phyloP scores from a whole-genome alignment of 1,140 invertebrate genomes.

The Campodea augens region DNA sequence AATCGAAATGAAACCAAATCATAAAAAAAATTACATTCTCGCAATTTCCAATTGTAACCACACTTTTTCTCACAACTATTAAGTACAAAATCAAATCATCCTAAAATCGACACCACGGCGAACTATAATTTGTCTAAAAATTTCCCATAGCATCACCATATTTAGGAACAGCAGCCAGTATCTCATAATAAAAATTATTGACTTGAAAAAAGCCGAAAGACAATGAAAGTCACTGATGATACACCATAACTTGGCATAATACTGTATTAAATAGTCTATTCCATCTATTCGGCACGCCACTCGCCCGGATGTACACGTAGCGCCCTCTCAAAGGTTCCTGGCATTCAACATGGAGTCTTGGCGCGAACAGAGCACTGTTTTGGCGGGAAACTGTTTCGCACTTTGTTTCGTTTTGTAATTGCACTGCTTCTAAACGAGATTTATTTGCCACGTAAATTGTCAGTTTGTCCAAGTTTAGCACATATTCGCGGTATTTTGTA shows the following conservation, averaged over 20 bases:
- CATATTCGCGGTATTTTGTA: conserved; percentile 27
- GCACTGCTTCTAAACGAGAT: conserved; percentile 18
- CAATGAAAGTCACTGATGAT: conserved; percentile 15
- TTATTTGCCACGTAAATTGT: conserved; percentile 32
- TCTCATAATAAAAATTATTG: no score
- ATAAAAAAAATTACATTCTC: no score
- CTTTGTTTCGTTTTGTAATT: conserved; percentile 21
- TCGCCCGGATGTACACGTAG: conserved; percentile 33
- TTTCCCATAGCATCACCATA: no score
- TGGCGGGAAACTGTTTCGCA: conserved; percentile 30
- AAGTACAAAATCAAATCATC: no score
- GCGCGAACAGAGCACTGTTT: conserved; percentile 31
- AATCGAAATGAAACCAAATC: no score
- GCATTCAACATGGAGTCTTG: conserved; percentile 29
- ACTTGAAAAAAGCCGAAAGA: background rate
- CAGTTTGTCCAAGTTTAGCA: conserved; percentile 31
- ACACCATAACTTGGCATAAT: conserved; percentile 35
- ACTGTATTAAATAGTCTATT: conserved; percentile 31
- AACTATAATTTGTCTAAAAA: no score
- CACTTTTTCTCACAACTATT: no score
- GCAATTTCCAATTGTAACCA: no score
- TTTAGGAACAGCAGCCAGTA: no score
- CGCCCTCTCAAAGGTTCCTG: conserved; percentile 25
- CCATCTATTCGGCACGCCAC: conserved; percentile 30
- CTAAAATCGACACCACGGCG: no score